phyloP scores from a whole-genome alignment of 2,888 invertebrate genomes.

The Gerosis bhagava region DNA sequence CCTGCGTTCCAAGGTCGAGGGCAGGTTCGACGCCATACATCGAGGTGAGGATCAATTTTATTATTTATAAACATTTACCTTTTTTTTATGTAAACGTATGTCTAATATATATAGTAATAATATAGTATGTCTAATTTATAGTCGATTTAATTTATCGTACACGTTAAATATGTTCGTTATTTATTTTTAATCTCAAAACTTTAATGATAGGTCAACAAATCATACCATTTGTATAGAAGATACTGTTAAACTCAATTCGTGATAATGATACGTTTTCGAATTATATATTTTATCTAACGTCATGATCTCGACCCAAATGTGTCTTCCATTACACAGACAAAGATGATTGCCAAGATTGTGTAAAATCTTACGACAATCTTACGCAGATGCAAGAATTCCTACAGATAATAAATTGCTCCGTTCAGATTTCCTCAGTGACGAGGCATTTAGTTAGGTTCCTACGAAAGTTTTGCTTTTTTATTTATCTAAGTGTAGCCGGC shows the following conservation, averaged over 20 bases:
- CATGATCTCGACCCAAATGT: constrained; percentile 6
- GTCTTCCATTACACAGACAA: constrained; percentile 4
- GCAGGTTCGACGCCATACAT: constrained; percentile 90
- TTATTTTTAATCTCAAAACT: constrained; percentile 12
- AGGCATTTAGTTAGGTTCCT: too few species aligned
- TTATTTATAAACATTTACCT: too few species aligned
- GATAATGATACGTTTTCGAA: constrained; percentile 7
- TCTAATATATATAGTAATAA: too few species aligned
- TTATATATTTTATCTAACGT: constrained; percentile 7
- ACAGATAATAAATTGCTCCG: too few species aligned
- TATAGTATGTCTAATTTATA: neutral
- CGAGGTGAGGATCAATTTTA: constrained; percentile 63
- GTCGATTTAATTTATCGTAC: constrained; percentile 8
- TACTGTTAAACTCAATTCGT: too few species aligned
- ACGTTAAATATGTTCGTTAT: constrained; percentile 11
- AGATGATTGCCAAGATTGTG: constrained; percentile 8
- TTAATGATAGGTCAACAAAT: constrained; percentile 14
- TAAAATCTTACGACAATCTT: neutral
- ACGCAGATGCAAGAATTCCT: neutral
- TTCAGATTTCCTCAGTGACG: too few species aligned
- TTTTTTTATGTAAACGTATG: neutral
- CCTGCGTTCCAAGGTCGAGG: constrained; percentile 92
- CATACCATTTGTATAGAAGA: constrained; percentile 17
- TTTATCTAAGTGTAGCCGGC: too few species aligned
- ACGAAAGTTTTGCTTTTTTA: too few species aligned